These are phyloP conservation scores for Autographa gamma DNA, from an alignment of 2,888 invertebrate genomes.

Conservation along the genomic window DNA sequence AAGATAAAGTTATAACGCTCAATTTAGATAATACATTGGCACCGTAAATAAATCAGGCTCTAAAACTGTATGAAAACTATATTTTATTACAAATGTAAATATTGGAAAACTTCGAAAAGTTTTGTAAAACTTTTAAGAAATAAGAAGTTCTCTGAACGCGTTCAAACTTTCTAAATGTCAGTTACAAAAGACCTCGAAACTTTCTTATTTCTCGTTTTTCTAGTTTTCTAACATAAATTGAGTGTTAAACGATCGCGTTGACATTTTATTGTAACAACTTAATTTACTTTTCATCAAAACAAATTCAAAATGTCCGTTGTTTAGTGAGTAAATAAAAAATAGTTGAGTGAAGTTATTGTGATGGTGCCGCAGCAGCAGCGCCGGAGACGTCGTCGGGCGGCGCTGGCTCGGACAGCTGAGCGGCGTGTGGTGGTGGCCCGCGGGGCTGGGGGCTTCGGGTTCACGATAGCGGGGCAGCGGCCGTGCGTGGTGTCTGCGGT, in stretches of 20 bases:
- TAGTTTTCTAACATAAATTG: constrained; percentile 74
- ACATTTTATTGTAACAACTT: not conserved
- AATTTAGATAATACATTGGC: not conserved
- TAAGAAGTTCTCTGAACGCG: constrained; percentile 63
- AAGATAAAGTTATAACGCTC: not conserved
- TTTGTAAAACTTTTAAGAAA: constrained; percentile 31
- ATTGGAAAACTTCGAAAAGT: constrained; percentile 25
- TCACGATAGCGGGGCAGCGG: constrained; percentile 98
- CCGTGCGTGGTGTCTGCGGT: constrained; percentile 98
- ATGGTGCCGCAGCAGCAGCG: constrained; percentile 87
- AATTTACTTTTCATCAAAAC: constrained; percentile 31
- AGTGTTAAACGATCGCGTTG: constrained; percentile 23
- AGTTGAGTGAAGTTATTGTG: constrained; percentile 62
- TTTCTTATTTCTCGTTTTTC: constrained; percentile 83
- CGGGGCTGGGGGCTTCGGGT: constrained; percentile 98
- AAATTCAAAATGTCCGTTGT: constrained; percentile 47
- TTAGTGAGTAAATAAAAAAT: constrained; percentile 44
- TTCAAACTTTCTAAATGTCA: constrained; percentile 84
- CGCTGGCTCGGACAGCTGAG: constrained; percentile 88
- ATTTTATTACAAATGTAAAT: not conserved
- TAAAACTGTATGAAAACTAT: not conserved
- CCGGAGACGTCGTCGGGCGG: constrained; percentile 81
- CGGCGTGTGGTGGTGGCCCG: constrained; percentile 95
- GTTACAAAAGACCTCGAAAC: constrained; percentile 79
- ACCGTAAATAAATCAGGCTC: no score